Evolutionary conservation across 2,888 invertebrate species (phyloP), one percentile per base, ranked within the genome.

Genomic region (Hyposoter dolosus): DNA sequence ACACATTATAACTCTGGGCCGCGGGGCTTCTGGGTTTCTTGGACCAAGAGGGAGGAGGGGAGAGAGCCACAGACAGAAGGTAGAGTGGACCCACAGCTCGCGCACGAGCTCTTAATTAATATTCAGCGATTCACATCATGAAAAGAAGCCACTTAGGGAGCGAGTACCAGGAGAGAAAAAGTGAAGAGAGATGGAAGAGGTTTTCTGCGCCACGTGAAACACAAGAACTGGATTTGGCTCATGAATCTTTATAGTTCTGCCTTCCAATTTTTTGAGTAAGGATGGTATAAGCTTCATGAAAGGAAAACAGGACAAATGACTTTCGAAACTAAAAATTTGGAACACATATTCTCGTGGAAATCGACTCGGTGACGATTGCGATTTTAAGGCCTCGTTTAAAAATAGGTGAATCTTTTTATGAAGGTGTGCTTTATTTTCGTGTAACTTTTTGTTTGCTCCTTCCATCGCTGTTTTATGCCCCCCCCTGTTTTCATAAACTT

Each of bases 111-210:
- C 87, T 91, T 90, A 91, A 92, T 92, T 92, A 92, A 92, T 92
- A 92, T 92, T 92, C 91, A 90, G 89, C 89, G 88, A 90, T 90
- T 91, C 90, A 90, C 90, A 90, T 90, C 89, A 87, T 88, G 89
- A 90, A 91, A 90, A 88, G 89, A 89, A 90, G 88, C 90, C 90
- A 90, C 90, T 91, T 90, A 90, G 89, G 83, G 87, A 82, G 85
- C 65, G 65, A 80, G 76, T 60, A 56, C 72, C 76, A 77, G 80
- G 74, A 77, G 63, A 83, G 88, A 82, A 84, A 79, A 69, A 60
- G 63, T 60, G 43, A 66, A 66, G 83, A 83, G 82, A 85, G 82
- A 69, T 15, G 71, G 63, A 68, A 45, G 60, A 80, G 77, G 72
- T 68, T 77, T 71, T 68, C 74, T 65, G 66, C 60, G 56, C 47